phyloP scores from a whole-genome alignment of 2,113 vertebrate species.

The Ploceus nigricollis region DNA sequence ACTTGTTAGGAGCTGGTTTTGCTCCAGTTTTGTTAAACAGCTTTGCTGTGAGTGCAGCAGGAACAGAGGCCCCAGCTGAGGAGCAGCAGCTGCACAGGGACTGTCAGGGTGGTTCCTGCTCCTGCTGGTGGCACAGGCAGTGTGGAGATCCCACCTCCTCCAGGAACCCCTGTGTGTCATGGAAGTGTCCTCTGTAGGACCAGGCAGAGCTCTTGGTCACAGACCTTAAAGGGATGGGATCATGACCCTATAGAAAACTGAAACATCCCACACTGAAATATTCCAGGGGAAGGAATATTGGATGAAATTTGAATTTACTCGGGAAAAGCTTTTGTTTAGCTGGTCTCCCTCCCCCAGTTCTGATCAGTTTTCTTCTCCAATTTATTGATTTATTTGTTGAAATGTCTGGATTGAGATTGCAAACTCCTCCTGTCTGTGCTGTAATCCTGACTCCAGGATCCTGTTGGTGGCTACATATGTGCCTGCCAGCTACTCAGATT shows the following conservation, averaged over 20 bases:
- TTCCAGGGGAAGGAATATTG: neutral
- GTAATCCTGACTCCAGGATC: neutral
- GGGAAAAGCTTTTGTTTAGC: neutral
- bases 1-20: neutral
- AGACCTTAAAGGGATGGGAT: neutral
- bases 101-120: neutral
- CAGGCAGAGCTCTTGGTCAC: rapidly evolving
- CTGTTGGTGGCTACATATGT: neutral
- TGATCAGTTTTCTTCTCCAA: rapidly evolving
- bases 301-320: neutral
- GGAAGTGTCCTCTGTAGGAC: neutral
- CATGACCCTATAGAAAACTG: rapidly evolving
- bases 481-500: neutral
- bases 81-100: neutral
- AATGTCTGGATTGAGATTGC: neutral
- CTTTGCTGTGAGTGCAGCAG: neutral
- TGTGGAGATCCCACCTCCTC: neutral
- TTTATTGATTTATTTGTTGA: neutral
- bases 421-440: neutral
- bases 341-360: neutral
- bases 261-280: neutral
- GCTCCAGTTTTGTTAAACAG: neutral
- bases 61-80: neutral
- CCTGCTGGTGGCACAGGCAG: neutral
- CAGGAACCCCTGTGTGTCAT: neutral